Evolutionary conservation across 2,888 invertebrate genomes (phyloP).

Genomic region (Sesamia inferens): DNA sequence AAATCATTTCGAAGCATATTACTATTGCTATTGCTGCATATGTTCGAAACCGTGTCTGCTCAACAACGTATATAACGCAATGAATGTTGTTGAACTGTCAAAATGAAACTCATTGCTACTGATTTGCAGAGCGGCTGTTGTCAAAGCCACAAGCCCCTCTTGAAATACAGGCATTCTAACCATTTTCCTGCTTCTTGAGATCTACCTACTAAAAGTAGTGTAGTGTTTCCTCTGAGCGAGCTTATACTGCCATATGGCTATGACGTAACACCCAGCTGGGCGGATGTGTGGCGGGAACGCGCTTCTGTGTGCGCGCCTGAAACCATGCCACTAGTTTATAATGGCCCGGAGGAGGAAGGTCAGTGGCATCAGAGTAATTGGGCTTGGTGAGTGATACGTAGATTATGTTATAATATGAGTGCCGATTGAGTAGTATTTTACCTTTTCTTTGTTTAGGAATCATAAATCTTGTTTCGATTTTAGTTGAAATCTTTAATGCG

Average conservation of each 20-base stretch:
- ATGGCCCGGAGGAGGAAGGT: constrained; percentile 22
- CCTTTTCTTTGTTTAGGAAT: neutral
- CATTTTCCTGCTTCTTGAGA: constrained; percentile 13
- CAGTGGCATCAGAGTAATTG: constrained; percentile 37
- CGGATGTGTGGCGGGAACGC: constrained; percentile 40
- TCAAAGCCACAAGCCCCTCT: too few relatives aligned
- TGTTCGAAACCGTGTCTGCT: too few relatives aligned
- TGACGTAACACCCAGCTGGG: constrained; percentile 49
- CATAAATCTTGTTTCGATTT: neutral
- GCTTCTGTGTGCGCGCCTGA: constrained; percentile 23
- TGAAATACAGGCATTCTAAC: constrained; percentile 8
- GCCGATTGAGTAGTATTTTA: neutral
- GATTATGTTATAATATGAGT: neutral
- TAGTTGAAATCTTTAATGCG: neutral
- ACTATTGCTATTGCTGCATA: too few relatives aligned
- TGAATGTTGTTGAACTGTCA: too few relatives aligned
- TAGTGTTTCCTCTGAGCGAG: constrained; percentile 15
- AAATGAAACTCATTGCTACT: too few relatives aligned
- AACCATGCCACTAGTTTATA: constrained; percentile 20
- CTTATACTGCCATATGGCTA: constrained; percentile 39
- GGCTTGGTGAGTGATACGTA: constrained; percentile 13
- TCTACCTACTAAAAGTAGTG: constrained; percentile 22
- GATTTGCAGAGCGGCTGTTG: too few relatives aligned
- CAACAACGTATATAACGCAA: too few relatives aligned
- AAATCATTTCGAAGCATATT: too few relatives aligned